A percentile compares a stretch with the other conserved stretches of the same genome.
These are phyloP conservation scores for Sesia bembeciformis DNA, from an alignment of 2,888 invertebrate species.

Conservation along the genomic window DNA sequence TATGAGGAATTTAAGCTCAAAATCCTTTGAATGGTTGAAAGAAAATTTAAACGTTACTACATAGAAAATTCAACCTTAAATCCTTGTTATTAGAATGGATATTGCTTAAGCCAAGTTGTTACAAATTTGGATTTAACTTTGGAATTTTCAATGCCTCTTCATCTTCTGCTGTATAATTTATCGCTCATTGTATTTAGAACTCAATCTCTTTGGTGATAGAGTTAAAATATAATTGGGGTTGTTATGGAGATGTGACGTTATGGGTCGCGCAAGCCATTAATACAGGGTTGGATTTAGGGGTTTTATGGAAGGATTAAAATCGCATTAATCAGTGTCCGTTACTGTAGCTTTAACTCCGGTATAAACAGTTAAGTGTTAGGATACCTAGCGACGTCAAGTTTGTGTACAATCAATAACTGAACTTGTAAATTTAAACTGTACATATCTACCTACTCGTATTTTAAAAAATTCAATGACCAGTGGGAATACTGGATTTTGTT, in stretches of 20 bases:
- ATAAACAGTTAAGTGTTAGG: constrained; percentile 75
- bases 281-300: constrained; percentile 74
- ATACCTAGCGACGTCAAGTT: constrained; percentile 51
- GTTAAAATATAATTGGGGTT: constrained; percentile 33
- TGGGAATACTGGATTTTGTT: no score
- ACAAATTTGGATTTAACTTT: constrained; percentile 40
- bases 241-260: constrained; percentile 24
- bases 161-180: constrained; percentile 11
- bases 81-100: constrained; percentile 58
- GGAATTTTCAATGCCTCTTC: constrained; percentile 7
- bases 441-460: no score
- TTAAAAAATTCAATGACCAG: no score
- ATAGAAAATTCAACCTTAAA: constrained; percentile 48
- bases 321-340: constrained; percentile 81
- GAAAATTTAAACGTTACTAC: constrained; percentile 20
- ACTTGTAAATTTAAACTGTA: neutral
- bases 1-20: constrained; percentile 16
- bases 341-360: constrained; percentile 66
- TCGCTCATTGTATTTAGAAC: constrained; percentile 19
- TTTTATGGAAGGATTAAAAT: constrained; percentile 79
- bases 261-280: constrained; percentile 47
- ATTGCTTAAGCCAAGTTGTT: constrained; percentile 56
- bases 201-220: constrained; percentile 22
- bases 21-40: constrained; percentile 13
- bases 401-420: constrained; percentile 31